Evolutionary conservation across 2,797 vertebrate genomes (phyloP).

Genomic region (Tarsius wallacei): DNA sequence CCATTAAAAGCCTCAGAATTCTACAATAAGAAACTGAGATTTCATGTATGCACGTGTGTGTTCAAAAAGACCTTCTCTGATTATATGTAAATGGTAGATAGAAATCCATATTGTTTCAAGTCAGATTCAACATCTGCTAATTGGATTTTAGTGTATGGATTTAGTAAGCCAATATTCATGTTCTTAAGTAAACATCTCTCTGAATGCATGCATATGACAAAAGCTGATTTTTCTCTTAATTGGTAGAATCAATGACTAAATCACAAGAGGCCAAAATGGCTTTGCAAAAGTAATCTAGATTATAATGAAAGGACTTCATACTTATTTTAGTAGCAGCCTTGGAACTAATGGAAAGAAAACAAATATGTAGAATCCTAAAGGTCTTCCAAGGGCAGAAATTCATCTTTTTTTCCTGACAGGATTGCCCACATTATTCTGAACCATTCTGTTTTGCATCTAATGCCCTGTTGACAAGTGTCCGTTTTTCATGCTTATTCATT

Average conservation of each 20-base stretch:
- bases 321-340: slow-evolving; percentile 73
- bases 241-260: slow-evolving; percentile 44
- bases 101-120: slow-evolving; percentile 59
- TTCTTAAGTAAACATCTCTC: slow-evolving; percentile 67
- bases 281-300: slow-evolving; percentile 67
- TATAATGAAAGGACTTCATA: slow-evolving; percentile 66
- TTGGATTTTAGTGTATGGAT: slow-evolving; percentile 69
- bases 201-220: slow-evolving; percentile 32
- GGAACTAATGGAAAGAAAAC: slow-evolving; percentile 79
- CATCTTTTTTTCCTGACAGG: slow-evolving; percentile 86
- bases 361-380: slow-evolving; percentile 80
- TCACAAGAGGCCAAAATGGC: slow-evolving; percentile 57
- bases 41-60: not conserved
- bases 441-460: slow-evolving; percentile 88
- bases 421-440: slow-evolving; percentile 85
- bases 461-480: slow-evolving; percentile 88
- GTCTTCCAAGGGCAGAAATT: slow-evolving; percentile 89
- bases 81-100: slow-evolving; percentile 51
- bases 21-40: not conserved
- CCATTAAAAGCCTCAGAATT: slow-evolving; percentile 30
- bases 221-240: slow-evolving; percentile 37
- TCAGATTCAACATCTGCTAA: slow-evolving; percentile 68
- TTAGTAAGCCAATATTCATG: slow-evolving; percentile 63
- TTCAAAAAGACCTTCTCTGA: slow-evolving; percentile 35
- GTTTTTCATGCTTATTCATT: slow-evolving; percentile 90